These are phyloP conservation scores for Dendrophyllia cribrosa DNA, from an alignment of 64 coral and sea anemone genomes.

Conservation along the genomic window DNA sequence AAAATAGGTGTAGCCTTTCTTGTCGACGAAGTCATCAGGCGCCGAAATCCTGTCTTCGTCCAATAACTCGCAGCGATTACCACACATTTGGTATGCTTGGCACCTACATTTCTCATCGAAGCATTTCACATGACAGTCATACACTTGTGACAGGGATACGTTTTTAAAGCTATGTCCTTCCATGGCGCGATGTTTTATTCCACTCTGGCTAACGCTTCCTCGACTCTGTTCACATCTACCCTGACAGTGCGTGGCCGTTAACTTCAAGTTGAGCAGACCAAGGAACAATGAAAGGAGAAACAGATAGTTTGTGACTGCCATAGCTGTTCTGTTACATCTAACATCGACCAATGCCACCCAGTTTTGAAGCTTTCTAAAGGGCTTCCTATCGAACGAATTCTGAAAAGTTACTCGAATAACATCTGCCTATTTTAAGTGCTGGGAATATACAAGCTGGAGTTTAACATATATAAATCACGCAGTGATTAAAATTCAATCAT, in stretches of 20 bases:
- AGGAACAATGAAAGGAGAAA: not conserved
- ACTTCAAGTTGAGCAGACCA: not conserved
- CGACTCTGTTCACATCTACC: not conserved
- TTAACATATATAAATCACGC: no score
- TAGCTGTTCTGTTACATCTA: no score
- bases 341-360: no score
- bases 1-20: conserved; percentile 16
- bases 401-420: no score
- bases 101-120: conserved; percentile 6
- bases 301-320: no score
- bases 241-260: not conserved
- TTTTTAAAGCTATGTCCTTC: conserved; percentile 7
- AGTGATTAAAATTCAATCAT: no score
- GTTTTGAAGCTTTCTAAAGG: no score
- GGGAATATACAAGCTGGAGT: no score
- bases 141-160: not conserved
- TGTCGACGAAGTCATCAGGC: not conserved
- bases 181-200: not conserved
- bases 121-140: not conserved
- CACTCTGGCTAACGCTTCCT: not conserved
- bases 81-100: not conserved
- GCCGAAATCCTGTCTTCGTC: not conserved
- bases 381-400: no score
- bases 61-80: not conserved
- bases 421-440: no score